Evolutionary conservation across 1,140 invertebrate species (phyloP).

Genomic region (Drosophila orosa): DNA sequence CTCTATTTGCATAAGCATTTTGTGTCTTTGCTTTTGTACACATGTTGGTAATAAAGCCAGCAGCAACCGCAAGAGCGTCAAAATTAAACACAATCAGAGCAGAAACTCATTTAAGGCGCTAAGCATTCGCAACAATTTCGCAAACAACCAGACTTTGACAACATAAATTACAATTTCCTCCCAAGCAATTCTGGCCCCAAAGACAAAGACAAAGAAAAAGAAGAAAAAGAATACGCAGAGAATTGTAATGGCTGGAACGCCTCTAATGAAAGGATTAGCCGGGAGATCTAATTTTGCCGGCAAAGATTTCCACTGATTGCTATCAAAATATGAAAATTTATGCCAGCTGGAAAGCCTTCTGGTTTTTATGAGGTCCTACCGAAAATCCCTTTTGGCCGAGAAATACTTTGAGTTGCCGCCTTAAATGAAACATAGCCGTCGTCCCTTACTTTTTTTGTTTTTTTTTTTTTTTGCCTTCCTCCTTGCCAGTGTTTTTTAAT

Average conservation of each 20-base stretch:
- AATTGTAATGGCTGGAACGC: constrained; percentile 57
- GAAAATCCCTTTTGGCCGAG: constrained; percentile 40
- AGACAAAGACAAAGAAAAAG: constrained; percentile 12
- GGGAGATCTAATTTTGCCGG: constrained; percentile 26
- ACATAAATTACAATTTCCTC: constrained; percentile 61
- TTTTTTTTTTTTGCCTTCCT: constrained; percentile 1
- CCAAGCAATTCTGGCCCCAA: constrained; percentile 1
- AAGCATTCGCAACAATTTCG: constrained; percentile 76
- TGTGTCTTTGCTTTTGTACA: constrained; percentile 37
- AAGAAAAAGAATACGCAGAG: constrained; percentile 34
- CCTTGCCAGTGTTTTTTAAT: constrained; percentile 48
- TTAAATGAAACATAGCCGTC: constrained; percentile 44
- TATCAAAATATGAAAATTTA: constrained; percentile 68
- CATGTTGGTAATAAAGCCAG: constrained; percentile 54
- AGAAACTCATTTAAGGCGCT: constrained; percentile 82
- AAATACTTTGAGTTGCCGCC: constrained; percentile 44
- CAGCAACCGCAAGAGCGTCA: constrained; percentile 42
- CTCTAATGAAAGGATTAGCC: constrained; percentile 62
- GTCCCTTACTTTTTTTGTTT: constrained; percentile 4
- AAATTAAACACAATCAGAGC: constrained; percentile 82
- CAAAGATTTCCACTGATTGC: constrained; percentile 30
- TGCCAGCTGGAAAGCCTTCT: constrained; percentile 39
- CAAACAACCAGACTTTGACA: constrained; percentile 47
- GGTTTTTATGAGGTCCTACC: constrained; percentile 28
- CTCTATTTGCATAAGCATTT: constrained; percentile 58